A percentile compares a stretch with the other conserved stretches of the same genome.
Conservation (phyloP, 2,113 vertebrate genomes). For the Pituophis catenifer region DNA sequence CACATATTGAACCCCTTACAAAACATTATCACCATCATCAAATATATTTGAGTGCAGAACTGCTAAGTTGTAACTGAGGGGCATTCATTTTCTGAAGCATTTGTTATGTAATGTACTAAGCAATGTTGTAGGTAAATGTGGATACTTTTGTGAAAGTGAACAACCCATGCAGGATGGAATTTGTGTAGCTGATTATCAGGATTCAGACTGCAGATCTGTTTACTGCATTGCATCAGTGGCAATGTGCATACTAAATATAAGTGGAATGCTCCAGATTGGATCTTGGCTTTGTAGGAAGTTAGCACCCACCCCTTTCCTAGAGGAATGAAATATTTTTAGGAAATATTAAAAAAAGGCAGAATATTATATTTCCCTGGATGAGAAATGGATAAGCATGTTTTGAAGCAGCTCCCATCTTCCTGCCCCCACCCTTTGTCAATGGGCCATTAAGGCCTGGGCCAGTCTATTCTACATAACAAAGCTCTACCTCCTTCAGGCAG, state of each 20-base stretch:
- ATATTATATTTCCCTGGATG: no score
- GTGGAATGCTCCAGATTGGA: background rate
- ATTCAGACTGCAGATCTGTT: background rate
- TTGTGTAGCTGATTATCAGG: background rate
- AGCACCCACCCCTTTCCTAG: no score
- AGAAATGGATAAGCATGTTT: no score
- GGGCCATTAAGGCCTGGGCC: no score
- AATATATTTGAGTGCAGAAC: background rate
- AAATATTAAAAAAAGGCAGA: no score
- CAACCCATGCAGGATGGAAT: background rate
- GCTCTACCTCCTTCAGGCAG: no score
- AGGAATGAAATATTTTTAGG: no score
- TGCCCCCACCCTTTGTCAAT: no score
- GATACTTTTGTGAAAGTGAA: background rate
- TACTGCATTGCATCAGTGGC: background rate
- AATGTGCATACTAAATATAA: background rate
- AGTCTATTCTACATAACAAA: no score
- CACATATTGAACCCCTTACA: background rate
- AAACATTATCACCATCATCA: background rate
- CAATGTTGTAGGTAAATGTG: constrained; percentile 11
- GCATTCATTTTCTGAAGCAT: background rate
- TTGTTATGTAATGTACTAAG: background rate
- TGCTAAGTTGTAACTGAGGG: background rate
- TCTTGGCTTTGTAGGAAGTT: background rate
- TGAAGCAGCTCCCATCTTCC: no score